These are phyloP conservation scores for Sturnus vulgaris DNA, from an alignment of 2,113 vertebrate species.

Conservation along the genomic window DNA sequence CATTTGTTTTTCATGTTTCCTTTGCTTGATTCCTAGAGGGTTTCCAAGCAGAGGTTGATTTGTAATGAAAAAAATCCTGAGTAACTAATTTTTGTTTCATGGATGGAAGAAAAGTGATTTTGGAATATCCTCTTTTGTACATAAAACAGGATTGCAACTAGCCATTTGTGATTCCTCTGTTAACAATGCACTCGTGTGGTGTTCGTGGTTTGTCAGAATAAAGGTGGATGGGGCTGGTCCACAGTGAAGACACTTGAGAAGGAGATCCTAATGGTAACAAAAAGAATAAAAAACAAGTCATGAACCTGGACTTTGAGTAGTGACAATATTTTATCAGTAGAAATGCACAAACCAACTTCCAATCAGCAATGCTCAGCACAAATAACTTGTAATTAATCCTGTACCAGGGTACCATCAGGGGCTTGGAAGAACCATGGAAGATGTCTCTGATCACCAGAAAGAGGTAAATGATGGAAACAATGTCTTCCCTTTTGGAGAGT, in stretches of 20 bases:
- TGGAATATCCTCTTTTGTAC: not conserved
- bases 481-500: not conserved
- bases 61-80: not conserved
- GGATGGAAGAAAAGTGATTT: not conserved
- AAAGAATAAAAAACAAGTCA: not conserved
- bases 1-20: not conserved
- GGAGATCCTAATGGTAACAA: not conserved
- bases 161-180: not conserved
- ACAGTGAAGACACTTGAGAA: not conserved
- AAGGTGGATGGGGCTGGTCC: not conserved
- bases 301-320: not conserved
- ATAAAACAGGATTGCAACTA: not conserved
- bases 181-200: not conserved
- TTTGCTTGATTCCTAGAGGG: rapidly evolving
- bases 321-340: not conserved
- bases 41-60: not conserved
- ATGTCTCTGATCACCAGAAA: not conserved
- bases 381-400: not conserved
- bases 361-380: not conserved
- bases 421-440: not conserved
- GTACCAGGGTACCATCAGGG: not conserved
- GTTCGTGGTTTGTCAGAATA: not conserved
- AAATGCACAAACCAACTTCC: not conserved
- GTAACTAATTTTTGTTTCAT: not conserved
- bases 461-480: not conserved